Conservation (phyloP, 2,888 invertebrate genomes). For the Phyllotreta cruciferae region DNA sequence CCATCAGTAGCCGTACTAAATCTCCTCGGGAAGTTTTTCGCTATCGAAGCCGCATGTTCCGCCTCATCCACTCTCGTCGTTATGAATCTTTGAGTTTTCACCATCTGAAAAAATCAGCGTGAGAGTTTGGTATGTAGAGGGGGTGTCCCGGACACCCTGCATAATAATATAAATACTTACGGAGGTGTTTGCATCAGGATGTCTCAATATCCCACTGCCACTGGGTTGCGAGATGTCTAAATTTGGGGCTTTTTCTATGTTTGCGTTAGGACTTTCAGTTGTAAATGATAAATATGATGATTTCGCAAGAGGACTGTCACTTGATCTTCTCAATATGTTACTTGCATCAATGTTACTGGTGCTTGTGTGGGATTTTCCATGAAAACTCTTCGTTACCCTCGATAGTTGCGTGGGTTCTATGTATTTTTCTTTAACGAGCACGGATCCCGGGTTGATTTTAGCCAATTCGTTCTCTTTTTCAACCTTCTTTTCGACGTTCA, state of each 20-base stretch:
- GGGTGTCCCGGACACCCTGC: too few relatives aligned
- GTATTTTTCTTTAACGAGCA: slow-evolving; percentile 62
- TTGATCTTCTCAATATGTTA: slow-evolving; percentile 52
- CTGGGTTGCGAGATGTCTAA: slow-evolving; percentile 10
- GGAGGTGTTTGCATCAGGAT: neutral
- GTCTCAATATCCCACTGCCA: neutral
- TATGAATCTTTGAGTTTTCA: slow-evolving; percentile 54
- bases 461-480: slow-evolving; percentile 46
- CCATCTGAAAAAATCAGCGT: slow-evolving; percentile 38
- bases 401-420: slow-evolving; percentile 62
- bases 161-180: slow-evolving; percentile 42
- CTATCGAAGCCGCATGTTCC: slow-evolving; percentile 54
- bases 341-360: slow-evolving; percentile 47
- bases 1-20: slow-evolving; percentile 7
- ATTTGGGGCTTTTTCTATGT: slow-evolving; percentile 10
- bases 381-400: slow-evolving; percentile 61
- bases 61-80: slow-evolving; percentile 58
- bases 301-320: slow-evolving; percentile 46
- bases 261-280: neutral
- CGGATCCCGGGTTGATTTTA: slow-evolving; percentile 55
- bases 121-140: too few relatives aligned
- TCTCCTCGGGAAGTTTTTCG: slow-evolving; percentile 21
- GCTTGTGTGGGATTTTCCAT: slow-evolving; percentile 55
- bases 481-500: slow-evolving; percentile 43
- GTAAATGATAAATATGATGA: slow-evolving; percentile 4